Percentiles rank a stretch among this genome's conserved stretches.
Conservation (phyloP, 2,797 vertebrate genomes). For the Apogon hyalosoma region DNA sequence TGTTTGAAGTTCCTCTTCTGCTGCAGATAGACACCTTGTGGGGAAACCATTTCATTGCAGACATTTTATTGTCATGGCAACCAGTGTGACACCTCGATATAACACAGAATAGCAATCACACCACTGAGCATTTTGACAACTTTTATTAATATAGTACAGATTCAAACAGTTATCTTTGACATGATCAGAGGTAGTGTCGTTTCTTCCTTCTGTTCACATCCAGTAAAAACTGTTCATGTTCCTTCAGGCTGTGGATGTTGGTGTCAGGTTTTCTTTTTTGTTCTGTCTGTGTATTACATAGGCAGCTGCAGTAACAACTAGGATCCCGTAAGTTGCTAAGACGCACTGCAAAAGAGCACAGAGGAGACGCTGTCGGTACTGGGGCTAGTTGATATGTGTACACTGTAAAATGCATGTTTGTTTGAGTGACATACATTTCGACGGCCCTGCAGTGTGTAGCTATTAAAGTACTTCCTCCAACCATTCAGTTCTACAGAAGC, state of each 20-base stretch:
- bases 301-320: constrained; percentile 54
- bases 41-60: constrained; percentile 11
- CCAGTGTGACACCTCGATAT: background rate
- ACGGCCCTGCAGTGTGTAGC: constrained; percentile 72
- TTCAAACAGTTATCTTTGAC: background rate
- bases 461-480: constrained; percentile 79
- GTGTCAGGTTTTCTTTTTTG: constrained; percentile 42
- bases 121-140: background rate
- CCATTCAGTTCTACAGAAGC: constrained; percentile 64
- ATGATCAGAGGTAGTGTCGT: background rate
- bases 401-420: background rate
- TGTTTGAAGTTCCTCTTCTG: background rate
- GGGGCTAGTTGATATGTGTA: background rate
- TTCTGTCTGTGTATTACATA: constrained; percentile 55
- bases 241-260: constrained; percentile 39
- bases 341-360: constrained; percentile 69
- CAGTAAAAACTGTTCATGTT: background rate
- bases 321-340: constrained; percentile 67
- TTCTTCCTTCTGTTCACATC: constrained; percentile 4
- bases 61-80: constrained; percentile 12
- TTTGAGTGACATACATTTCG: constrained; percentile 66
- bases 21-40: constrained; percentile 7
- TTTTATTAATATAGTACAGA: constrained; percentile 40
- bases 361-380: background rate
- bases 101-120: constrained; percentile 4